These are phyloP conservation scores for Erebia aethiops DNA, from an alignment of 2,888 invertebrate genomes.

Conservation along the genomic window DNA sequence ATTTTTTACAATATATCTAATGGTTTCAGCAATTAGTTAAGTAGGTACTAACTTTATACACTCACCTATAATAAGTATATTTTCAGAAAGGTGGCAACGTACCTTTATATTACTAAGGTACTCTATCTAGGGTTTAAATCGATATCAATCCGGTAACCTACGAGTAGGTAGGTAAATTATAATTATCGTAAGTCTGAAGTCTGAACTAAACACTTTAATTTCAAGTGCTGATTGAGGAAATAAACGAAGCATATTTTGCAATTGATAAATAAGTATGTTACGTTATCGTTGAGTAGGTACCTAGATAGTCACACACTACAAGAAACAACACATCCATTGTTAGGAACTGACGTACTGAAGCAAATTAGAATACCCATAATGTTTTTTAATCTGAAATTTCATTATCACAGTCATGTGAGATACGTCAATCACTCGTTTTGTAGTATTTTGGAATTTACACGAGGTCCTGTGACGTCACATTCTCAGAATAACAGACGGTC, in stretches of 20 bases:
- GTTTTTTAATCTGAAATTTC: conserved; percentile 4
- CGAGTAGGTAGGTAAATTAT: background rate
- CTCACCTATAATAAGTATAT: too few relatives aligned
- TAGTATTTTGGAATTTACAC: conserved; percentile 37
- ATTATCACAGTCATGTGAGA: conserved; percentile 18
- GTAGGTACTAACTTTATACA: too few relatives aligned
- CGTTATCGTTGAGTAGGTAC: conserved; percentile 8
- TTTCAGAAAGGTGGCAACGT: too few relatives aligned
- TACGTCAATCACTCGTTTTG: conserved; percentile 14
- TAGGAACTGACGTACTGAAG: conserved; percentile 13
- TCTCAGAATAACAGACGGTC: conserved; percentile 76
- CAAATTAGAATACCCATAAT: conserved; percentile 16
- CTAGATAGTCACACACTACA: background rate
- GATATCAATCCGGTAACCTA: background rate
- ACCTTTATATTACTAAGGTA: too few relatives aligned
- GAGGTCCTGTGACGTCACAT: conserved; percentile 69
- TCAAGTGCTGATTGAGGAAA: conserved; percentile 7
- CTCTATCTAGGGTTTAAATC: too few relatives aligned
- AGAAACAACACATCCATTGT: conserved; percentile 18
- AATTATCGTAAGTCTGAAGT: background rate
- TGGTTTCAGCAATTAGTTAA: too few relatives aligned
- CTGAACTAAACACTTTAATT: conserved; percentile 12
- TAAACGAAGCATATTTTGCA: background rate
- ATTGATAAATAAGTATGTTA: background rate
- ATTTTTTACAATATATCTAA: too few relatives aligned